A percentile compares a stretch with the other conserved stretches of the same genome.
Evolutionary conservation across 2,797 vertebrate species (phyloP).

Genomic region (Octomys mimax): DNA sequence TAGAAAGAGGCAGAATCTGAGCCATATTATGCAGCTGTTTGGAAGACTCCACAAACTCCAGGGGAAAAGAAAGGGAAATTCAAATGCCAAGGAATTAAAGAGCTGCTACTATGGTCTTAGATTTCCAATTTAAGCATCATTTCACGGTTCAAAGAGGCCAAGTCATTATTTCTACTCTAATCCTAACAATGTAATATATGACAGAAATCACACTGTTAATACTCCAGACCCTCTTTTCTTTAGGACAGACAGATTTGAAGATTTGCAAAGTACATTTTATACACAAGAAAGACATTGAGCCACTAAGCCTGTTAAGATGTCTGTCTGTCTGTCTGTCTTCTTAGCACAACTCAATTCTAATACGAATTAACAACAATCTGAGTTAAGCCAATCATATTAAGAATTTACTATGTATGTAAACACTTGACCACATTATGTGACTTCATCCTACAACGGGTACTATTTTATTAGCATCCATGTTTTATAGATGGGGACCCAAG

Average conservation of each 20-base stretch:
- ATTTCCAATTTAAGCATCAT: not conserved
- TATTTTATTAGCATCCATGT: not conserved
- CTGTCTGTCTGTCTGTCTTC: not conserved
- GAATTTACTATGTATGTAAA: not conserved
- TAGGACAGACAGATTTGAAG: not conserved
- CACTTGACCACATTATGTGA: not conserved
- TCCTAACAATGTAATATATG: slow-evolving; percentile 1
- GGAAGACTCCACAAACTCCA: not conserved
- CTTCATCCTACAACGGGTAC: not conserved
- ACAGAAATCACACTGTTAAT: not conserved
- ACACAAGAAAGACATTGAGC: not conserved
- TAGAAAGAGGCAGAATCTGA: not conserved
- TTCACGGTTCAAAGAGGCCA: not conserved
- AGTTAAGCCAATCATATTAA: not conserved
- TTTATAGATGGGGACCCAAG: not conserved
- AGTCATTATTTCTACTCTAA: not conserved
- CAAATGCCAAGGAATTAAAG: not conserved
- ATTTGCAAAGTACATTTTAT: not conserved
- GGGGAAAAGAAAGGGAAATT: not conserved
- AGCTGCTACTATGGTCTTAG: not conserved
- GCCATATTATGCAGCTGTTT: not conserved
- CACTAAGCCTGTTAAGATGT: not conserved
- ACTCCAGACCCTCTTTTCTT: not conserved
- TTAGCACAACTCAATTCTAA: not conserved
- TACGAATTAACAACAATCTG: not conserved